phyloP scores from a whole-genome alignment of 2,113 vertebrate genomes.

The Lates calcarifer region DNA sequence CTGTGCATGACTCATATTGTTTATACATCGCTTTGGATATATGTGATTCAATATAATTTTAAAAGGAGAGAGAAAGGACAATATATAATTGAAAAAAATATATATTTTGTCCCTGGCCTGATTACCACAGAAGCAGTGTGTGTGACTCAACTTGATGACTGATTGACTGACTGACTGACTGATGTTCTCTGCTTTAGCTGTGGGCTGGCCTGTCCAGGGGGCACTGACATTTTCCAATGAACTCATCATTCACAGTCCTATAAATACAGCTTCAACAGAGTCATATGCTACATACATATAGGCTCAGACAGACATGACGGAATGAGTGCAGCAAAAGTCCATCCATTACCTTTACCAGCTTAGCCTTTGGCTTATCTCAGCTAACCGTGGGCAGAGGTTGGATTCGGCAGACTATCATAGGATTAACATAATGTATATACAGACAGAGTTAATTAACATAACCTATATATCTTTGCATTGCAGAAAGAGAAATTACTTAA shows the following conservation, averaged over 20 bases:
- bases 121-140: conserved; percentile 22
- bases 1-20: not conserved
- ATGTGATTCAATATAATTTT: not conserved
- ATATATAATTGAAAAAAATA: not conserved
- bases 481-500: too few species aligned
- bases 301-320: not conserved
- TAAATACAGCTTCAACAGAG: conserved; percentile 41
- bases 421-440: too few species aligned
- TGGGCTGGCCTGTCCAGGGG: conserved; percentile 39
- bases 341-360: not conserved
- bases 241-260: conserved; percentile 42
- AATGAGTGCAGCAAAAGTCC: not conserved
- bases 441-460: too few species aligned
- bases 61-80: not conserved
- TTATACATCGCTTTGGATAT: not conserved
- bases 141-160: conserved; percentile 50
- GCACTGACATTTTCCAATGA: conserved; percentile 49
- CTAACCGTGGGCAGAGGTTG: not conserved
- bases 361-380: not conserved
- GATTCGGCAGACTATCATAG: not conserved
- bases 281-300: conserved; percentile 1
- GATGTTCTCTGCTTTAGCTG: conserved; percentile 32
- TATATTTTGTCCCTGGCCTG: conserved; percentile 1
- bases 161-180: conserved; percentile 14
- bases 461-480: too few species aligned